These are phyloP conservation scores for Cosmia pyralina DNA, from an alignment of 2,888 invertebrate genomes.

Conservation along the genomic window DNA sequence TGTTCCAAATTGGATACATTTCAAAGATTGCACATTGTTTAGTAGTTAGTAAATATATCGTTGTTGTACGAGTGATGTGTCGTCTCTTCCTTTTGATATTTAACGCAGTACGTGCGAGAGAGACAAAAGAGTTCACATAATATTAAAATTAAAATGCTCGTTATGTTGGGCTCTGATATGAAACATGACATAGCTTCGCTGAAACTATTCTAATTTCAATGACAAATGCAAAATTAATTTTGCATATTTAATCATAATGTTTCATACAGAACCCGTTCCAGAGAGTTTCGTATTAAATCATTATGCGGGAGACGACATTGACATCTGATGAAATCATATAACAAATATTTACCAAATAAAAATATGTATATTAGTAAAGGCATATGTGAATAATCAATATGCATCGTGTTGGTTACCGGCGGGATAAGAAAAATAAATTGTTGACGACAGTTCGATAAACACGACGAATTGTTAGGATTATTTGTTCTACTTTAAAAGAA, in stretches of 20 bases:
- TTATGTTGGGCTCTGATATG: slow-evolving; percentile 15
- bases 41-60: neutral
- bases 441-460: slow-evolving; percentile 13
- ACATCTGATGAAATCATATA: slow-evolving; percentile 31
- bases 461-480: slow-evolving; percentile 2
- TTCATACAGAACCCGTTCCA: neutral
- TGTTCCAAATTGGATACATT: slow-evolving; percentile 33
- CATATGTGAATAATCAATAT: slow-evolving; percentile 12
- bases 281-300: slow-evolving; percentile 18
- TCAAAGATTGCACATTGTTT: slow-evolving; percentile 11
- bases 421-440: neutral
- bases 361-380: slow-evolving; percentile 55
- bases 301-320: neutral
- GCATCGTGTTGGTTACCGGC: neutral
- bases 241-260: neutral
- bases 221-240: neutral
- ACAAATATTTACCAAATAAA: slow-evolving; percentile 58
- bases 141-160: slow-evolving; percentile 31
- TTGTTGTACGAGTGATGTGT: slow-evolving; percentile 20
- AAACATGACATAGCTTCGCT: slow-evolving; percentile 1
- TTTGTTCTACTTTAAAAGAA: slow-evolving; percentile 44
- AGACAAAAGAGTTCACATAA: slow-evolving; percentile 18
- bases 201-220: neutral
- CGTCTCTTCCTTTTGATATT: slow-evolving; percentile 20
- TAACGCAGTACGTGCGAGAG: slow-evolving; percentile 20